Base-by-base conservation (phyloP, 2,113 vertebrate genomes). In the Plectropomus leopardus region DNA sequence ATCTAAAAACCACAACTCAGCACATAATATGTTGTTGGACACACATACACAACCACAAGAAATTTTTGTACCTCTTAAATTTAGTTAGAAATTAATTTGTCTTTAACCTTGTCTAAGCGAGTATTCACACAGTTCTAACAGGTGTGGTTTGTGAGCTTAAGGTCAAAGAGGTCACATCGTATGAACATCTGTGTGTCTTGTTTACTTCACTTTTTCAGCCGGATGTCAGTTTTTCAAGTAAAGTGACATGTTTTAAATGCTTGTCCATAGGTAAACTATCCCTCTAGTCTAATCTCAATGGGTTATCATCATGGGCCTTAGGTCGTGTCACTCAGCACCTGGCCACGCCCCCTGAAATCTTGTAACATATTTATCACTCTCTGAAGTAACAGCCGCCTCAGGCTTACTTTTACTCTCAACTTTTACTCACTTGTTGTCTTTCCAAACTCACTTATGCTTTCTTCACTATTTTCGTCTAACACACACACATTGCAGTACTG, bases 321-420 rank as follows among this genome's bases (percentile, higher is more conserved):
- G 63, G 79, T 74, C 32, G 9, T 10, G 7, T 86, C 71, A 23
- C 1, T 85, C 66, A 57, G 1, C 14, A 21, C n/a, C 42, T 24
- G 47, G 11, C 13, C 55, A 1, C 14, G 5, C 44, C 63, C 36
- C 47, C 30, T 9, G 16, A 23, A 9, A 16, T 19, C 4, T 24
- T 8, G 1, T 45, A 23, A 66, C 24, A 36, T 57, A 84, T 78
- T 76, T 57, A 79, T 76, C 67, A 73, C 51, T 68, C 45, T 55
- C 57, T 48, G 51, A 9, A 44, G 21, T 63, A 65, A 72, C 30
- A n/a, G 14, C 40, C 3, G 54, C 73, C 79, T 70, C 36, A 2
- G 55, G 69, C 42, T 11, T 19, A 42, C 71, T 85, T 83, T 89
- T 69, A 80, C 83, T 80, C 65, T 71, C 53, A 45, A 14, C 78